These are phyloP conservation scores for Dynastes maya DNA, from an alignment of 2,888 invertebrate genomes.

Conservation along the genomic window DNA sequence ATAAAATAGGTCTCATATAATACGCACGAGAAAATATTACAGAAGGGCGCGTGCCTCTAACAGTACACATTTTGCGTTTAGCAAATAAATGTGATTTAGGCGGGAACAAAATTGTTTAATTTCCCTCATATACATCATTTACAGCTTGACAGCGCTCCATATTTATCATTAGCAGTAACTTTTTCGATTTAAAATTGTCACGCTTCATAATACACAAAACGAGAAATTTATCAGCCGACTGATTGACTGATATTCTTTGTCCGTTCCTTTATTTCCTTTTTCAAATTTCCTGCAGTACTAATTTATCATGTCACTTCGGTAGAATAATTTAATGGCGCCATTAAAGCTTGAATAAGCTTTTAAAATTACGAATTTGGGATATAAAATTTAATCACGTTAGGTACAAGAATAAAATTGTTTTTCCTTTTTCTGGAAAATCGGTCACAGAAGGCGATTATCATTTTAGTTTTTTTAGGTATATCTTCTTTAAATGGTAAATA, in stretches of 20 bases:
- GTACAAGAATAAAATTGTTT: background rate
- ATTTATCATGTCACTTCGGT: slow-evolving; percentile 1
- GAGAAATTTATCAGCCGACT: slow-evolving; percentile 18
- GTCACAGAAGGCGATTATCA: too few species aligned
- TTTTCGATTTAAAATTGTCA: slow-evolving; percentile 25
- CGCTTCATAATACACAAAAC: slow-evolving; percentile 9
- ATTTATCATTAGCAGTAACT: slow-evolving; percentile 26
- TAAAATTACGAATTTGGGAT: background rate
- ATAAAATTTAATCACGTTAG: slow-evolving; percentile 11
- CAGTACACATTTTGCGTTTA: background rate
- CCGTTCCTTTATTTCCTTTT: background rate
- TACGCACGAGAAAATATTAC: background rate
- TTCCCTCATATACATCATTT: slow-evolving; percentile 5
- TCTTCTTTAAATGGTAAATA: too few species aligned
- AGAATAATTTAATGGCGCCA: slow-evolving; percentile 7
- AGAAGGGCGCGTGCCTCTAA: background rate
- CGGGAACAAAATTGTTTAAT: background rate
- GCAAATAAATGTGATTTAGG: background rate
- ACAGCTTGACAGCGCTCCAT: background rate
- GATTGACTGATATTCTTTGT: slow-evolving; percentile 12
- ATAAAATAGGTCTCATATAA: background rate
- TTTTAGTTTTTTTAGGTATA: too few species aligned
- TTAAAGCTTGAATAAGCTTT: slow-evolving; percentile 12
- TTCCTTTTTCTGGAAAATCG: background rate
- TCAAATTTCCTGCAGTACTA: slow-evolving; percentile 6